Evolutionary conservation across 2,113 vertebrate species (phyloP).

Genomic region (Albula goreensis): DNA sequence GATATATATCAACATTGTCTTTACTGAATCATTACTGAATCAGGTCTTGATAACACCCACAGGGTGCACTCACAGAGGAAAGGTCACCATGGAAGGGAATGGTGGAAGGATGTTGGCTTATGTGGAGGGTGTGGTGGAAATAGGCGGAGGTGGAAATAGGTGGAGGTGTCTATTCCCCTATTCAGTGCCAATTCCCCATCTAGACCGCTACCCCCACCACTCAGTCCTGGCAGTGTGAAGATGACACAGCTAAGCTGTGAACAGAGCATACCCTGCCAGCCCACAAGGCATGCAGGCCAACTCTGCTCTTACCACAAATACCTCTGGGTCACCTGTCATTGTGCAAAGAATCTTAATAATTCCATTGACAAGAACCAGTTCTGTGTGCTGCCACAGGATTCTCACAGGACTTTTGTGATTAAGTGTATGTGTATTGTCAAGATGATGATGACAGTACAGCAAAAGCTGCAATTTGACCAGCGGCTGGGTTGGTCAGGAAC

Average conservation of each 20-base stretch:
- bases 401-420: conserved; percentile 11
- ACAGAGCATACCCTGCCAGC: conserved; percentile 39
- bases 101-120: background rate
- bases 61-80: background rate
- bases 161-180: background rate
- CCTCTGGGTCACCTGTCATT: conserved; percentile 52
- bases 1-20: background rate
- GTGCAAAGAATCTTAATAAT: conserved; percentile 55
- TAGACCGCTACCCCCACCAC: background rate
- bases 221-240: background rate
- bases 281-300: background rate
- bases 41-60: background rate
- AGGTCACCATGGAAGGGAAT: background rate
- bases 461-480: too few relatives aligned
- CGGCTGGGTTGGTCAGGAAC: too few relatives aligned
- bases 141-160: background rate
- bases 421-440: background rate
- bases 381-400: conserved; percentile 26
- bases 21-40: background rate
- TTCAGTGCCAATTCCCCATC: background rate
- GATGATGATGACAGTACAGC: too few relatives aligned
- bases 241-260: conserved; percentile 30
- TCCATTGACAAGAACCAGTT: conserved; percentile 50
- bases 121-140: background rate
- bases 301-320: conserved; percentile 39